phyloP scores from a whole-genome alignment of 2,113 vertebrate species.

The Petromus typicus region DNA sequence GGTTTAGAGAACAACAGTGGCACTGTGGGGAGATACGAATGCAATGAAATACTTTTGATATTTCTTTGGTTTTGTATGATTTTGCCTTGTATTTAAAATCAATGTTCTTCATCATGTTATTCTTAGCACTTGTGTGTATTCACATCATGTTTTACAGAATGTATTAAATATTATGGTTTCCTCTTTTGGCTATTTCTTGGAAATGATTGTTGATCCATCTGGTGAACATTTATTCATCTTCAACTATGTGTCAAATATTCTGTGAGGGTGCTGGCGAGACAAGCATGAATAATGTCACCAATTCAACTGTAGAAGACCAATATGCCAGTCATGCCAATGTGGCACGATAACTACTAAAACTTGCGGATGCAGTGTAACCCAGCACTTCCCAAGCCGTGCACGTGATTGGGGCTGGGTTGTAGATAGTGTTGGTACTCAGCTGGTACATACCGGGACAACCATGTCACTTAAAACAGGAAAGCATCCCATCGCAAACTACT shows the following conservation, averaged over 20 bases:
- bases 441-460: background rate
- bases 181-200: constrained; percentile 44
- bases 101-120: constrained; percentile 11
- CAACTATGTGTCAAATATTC: background rate
- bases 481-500: background rate
- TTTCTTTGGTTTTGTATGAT: constrained; percentile 29
- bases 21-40: background rate
- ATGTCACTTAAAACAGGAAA: background rate
- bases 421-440: background rate
- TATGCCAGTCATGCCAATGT: background rate
- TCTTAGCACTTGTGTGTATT: constrained; percentile 21
- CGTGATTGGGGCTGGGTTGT: background rate
- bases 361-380: background rate
- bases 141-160: constrained; percentile 16
- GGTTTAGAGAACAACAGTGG: background rate
- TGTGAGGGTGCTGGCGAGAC: background rate
- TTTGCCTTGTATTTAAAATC: constrained; percentile 53
- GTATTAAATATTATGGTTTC: constrained; percentile 21
- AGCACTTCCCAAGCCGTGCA: background rate
- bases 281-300: background rate
- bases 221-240: constrained; percentile 45
- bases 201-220: constrained; percentile 53
- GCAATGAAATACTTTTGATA: background rate
- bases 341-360: background rate
- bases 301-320: constrained; percentile 28